These are phyloP conservation scores for Oryzias sinensis DNA, from an alignment of 2,797 vertebrate genomes.

Conservation along the genomic window DNA sequence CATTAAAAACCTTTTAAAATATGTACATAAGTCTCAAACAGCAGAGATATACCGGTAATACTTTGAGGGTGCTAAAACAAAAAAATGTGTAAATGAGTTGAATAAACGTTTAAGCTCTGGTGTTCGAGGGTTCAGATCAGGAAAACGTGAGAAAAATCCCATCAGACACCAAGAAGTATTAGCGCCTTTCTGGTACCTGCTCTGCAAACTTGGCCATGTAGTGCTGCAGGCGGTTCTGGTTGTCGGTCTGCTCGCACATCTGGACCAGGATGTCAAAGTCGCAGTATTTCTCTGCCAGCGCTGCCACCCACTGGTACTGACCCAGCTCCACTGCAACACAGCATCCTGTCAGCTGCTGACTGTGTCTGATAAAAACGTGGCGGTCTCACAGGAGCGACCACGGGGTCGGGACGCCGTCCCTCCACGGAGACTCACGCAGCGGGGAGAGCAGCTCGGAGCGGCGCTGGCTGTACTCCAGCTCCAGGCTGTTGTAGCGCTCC, in stretches of 20 bases:
- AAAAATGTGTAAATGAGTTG: too few relatives aligned
- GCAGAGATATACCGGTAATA: too few relatives aligned
- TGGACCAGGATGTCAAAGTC: slow-evolving; percentile 97
- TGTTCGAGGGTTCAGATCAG: too few relatives aligned
- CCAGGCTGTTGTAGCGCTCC: slow-evolving; percentile 85
- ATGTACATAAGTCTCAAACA: too few relatives aligned
- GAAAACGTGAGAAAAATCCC: too few relatives aligned
- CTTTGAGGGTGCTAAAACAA: too few relatives aligned
- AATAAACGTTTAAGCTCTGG: too few relatives aligned
- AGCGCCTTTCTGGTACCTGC: slow-evolving; percentile 76
- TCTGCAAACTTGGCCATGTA: slow-evolving; percentile 95
- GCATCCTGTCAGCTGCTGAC: background rate
- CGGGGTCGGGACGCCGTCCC: too few relatives aligned
- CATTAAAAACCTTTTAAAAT: too few relatives aligned
- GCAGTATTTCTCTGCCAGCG: slow-evolving; percentile 94
- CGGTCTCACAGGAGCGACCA: too few relatives aligned
- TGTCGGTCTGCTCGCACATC: slow-evolving; percentile 93
- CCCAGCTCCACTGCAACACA: slow-evolving; percentile 84
- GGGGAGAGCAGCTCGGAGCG: slow-evolving; percentile 86
- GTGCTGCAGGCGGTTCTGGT: slow-evolving; percentile 89
- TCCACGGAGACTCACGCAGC: slow-evolving; percentile 81
- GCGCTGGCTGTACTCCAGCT: slow-evolving; percentile 89
- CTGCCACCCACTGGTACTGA: slow-evolving; percentile 89
- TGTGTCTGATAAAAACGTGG: background rate
- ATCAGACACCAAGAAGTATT: too few relatives aligned